phyloP scores from a whole-genome alignment of 1,140 invertebrate species.

The Drosophila kanapiae region DNA sequence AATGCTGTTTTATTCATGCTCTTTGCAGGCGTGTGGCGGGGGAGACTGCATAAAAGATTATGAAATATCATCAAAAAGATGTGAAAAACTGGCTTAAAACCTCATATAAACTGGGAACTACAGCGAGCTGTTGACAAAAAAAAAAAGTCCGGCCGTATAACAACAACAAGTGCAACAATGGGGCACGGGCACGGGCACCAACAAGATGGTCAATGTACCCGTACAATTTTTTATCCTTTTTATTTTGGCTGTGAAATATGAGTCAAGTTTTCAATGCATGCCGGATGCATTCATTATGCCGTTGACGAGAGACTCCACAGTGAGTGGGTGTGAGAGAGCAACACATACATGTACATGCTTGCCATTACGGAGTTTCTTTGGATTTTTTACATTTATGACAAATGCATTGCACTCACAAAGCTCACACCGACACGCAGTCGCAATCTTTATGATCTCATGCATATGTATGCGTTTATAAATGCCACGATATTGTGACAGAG shows the following conservation, averaged over 20 bases:
- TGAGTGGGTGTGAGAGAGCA: not conserved
- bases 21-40: not conserved
- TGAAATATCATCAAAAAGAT: constrained; percentile 61
- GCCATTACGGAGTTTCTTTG: constrained; percentile 58
- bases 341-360: constrained; percentile 45
- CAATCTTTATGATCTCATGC: constrained; percentile 76
- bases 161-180: too few relatives aligned
- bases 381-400: constrained; percentile 71
- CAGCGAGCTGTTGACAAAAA: constrained; percentile 35
- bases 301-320: constrained; percentile 62
- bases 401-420: constrained; percentile 63
- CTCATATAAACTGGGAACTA: constrained; percentile 38
- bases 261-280: constrained; percentile 84
- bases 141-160: constrained; percentile 17
- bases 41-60: constrained; percentile 41
- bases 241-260: constrained; percentile 77
- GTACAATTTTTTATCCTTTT: constrained; percentile 28
- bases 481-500: constrained; percentile 44
- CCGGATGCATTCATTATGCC: constrained; percentile 84
- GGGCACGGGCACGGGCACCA: constrained; percentile 24
- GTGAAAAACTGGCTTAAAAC: constrained; percentile 72
- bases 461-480: constrained; percentile 79
- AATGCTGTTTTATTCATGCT: constrained; percentile 26
- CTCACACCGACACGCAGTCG: constrained; percentile 26
- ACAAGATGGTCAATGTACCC: constrained; percentile 81